Evolutionary conservation across 2,888 invertebrate species (phyloP).

Genomic region (Biston stratarius): DNA sequence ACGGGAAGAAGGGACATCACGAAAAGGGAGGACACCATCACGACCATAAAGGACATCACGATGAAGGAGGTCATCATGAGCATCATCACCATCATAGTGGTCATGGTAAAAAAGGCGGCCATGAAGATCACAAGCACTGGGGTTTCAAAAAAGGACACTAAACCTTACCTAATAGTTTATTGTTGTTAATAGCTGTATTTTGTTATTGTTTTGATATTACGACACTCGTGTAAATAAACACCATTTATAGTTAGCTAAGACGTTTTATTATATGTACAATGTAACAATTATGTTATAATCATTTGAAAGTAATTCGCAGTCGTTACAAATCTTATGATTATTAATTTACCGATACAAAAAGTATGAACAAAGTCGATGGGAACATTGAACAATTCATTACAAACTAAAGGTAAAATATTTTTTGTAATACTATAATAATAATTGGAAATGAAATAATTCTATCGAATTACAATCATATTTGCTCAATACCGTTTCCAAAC

Average conservation of each 20-base stretch:
- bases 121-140: slow-evolving; percentile 93
- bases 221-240: slow-evolving; percentile 37
- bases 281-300: neutral
- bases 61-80: slow-evolving; percentile 91
- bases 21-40: slow-evolving; percentile 93
- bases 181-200: slow-evolving; percentile 36
- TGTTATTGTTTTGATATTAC: slow-evolving; percentile 36
- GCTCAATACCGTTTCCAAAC: neutral
- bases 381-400: too few species aligned
- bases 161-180: slow-evolving; percentile 42
- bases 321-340: too few species aligned
- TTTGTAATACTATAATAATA: neutral
- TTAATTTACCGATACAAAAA: too few species aligned
- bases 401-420: too few species aligned
- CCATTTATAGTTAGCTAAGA: neutral
- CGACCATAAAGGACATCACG: slow-evolving; percentile 92
- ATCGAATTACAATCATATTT: neutral
- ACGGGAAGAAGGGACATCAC: slow-evolving; percentile 92
- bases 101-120: slow-evolving; percentile 92
- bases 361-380: too few species aligned
- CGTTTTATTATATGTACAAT: neutral
- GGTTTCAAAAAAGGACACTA: slow-evolving; percentile 87
- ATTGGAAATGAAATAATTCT: neutral
- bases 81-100: slow-evolving; percentile 91
- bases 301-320: too few species aligned